phyloP scores from a whole-genome alignment of 2,888 invertebrate species.

The Polia nebulosa region DNA sequence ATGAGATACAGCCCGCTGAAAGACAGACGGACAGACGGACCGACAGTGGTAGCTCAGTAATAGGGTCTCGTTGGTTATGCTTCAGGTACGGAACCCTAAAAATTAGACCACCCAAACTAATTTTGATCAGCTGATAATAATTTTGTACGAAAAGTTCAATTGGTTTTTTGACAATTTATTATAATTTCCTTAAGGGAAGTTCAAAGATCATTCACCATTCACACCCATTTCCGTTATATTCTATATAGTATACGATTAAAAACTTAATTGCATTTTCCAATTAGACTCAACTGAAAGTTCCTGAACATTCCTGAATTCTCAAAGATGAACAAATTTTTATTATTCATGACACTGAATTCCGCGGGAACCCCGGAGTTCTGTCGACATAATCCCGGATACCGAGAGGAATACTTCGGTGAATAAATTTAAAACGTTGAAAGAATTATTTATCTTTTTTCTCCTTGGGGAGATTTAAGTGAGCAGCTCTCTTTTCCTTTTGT shows the following conservation, averaged over 20 bases:
- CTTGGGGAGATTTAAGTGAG: slow-evolving; percentile 62
- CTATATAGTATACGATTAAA: slow-evolving; percentile 1
- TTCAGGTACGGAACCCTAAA: too few relatives aligned
- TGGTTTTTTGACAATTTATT: too few relatives aligned
- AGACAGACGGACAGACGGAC: too few relatives aligned
- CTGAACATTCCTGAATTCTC: slow-evolving; percentile 29
- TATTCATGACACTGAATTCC: slow-evolving; percentile 79
- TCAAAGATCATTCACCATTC: too few relatives aligned
- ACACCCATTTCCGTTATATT: too few relatives aligned
- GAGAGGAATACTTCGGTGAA: slow-evolving; percentile 71
- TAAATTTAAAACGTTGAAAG: slow-evolving; percentile 72
- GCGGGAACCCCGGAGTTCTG: slow-evolving; percentile 67
- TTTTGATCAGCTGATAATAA: too few relatives aligned
- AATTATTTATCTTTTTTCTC: slow-evolving; percentile 69
- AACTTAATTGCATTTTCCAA: slow-evolving; percentile 48
- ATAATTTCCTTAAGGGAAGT: too few relatives aligned
- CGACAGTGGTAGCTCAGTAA: too few relatives aligned
- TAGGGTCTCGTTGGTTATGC: too few relatives aligned
- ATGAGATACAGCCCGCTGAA: too few relatives aligned
- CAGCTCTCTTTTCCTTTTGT: slow-evolving; percentile 44
- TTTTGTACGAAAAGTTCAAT: too few relatives aligned
- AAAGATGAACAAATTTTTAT: slow-evolving; percentile 72
- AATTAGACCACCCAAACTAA: too few relatives aligned
- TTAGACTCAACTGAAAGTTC: slow-evolving; percentile 44
- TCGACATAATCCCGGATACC: slow-evolving; percentile 76